Evolutionary conservation across 2,888 invertebrate genomes (phyloP), one percentile per base, ranked within the genome.

Genomic region (Lasius fuliginosus): DNA sequence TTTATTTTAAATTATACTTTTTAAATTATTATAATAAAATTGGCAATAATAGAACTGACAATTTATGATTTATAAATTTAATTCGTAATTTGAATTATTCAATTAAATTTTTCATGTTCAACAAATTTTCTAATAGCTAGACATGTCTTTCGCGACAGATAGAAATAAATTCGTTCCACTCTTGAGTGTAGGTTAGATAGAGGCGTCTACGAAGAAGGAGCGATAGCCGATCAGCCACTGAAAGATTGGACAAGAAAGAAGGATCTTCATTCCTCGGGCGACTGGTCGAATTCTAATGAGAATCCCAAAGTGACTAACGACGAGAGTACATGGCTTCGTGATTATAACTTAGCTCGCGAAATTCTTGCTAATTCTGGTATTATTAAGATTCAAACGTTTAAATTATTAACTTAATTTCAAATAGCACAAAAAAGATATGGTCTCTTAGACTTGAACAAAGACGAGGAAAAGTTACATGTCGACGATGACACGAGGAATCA

Each of bases 201-300:
- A 71, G 12, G 40, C 11, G 46, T 58, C 33, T 75, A 87, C 42
- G 75, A 82, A 36, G 69, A 60, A 83, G 65, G 33, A 74, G 42
- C 56, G 23, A 67, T 42, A 12, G 67, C 64, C 71, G 82, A 90
- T 68, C 77, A 64, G 33, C 42, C 58, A 42, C 67, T 82, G 40
- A 88, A 87, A 33, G 82, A 86, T n/a, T 88, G 87, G 90, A 12
- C 65, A 46, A 65, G 53, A 15, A 68, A 77, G 27, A 87, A 85
- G 60, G 82, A 83, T 60, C 77, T 83, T 12, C 81, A 77, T 84
- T 85, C 82, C 9, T 71, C 84, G 27, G 69, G 60, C 56, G 77
- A 90, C 15, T 89, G 86, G 87, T 62, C 84, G 58, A 90, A 86
- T 77, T 85, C 84, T 64, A 82, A 88, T 69, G 79, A 82, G 77